A percentile compares a stretch with the other conserved stretches of the same genome.
These are phyloP conservation scores for Xiphias gladius DNA, from an alignment of 2,113 vertebrate genomes.

Conservation along the genomic window DNA sequence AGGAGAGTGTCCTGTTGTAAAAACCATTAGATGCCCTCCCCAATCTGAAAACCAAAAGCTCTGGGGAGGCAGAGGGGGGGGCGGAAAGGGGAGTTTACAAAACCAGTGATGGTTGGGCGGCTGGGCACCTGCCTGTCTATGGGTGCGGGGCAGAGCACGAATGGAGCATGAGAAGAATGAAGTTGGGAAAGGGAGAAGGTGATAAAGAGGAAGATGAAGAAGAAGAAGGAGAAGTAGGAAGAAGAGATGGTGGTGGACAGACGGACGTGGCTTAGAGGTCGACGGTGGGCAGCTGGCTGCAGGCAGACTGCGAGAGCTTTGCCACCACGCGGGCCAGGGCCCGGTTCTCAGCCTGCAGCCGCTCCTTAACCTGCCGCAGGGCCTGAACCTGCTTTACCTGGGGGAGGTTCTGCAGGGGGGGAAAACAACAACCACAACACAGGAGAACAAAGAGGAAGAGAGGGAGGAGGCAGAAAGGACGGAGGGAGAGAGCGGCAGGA, in stretches of 20 bases:
- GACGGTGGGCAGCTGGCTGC: constrained; percentile 89
- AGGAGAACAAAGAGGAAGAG: constrained; percentile 24
- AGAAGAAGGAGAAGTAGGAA: constrained; percentile 61
- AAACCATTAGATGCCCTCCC: constrained; percentile 61
- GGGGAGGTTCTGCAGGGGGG: constrained; percentile 92
- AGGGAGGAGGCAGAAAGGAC: constrained; percentile 5
- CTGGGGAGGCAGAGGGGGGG: constrained; percentile 63
- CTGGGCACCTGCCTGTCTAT: constrained; percentile 94
- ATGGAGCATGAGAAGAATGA: constrained; percentile 85
- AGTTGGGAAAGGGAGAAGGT: constrained; percentile 72
- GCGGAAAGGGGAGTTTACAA: constrained; percentile 70
- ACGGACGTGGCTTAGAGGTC: constrained; percentile 88
- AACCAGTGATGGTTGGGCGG: constrained; percentile 78
- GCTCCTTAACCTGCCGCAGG: constrained; percentile 96
- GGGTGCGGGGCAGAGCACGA: constrained; percentile 84
- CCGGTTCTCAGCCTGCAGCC: constrained; percentile 97
- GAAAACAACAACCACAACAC: constrained; percentile 69
- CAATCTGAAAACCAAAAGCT: constrained; percentile 71
- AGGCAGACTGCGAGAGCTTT: constrained; percentile 92
- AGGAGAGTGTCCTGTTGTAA: constrained; percentile 66
- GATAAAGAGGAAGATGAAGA: constrained; percentile 62
- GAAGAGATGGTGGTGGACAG: constrained; percentile 69
- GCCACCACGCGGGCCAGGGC: constrained; percentile 96
- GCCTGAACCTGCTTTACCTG: constrained; percentile 98
- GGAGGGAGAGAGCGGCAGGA: not conserved